These are phyloP conservation scores for Poeciliopsis occidentalis DNA, from an alignment of 2,113 vertebrate genomes.

Conservation along the genomic window DNA sequence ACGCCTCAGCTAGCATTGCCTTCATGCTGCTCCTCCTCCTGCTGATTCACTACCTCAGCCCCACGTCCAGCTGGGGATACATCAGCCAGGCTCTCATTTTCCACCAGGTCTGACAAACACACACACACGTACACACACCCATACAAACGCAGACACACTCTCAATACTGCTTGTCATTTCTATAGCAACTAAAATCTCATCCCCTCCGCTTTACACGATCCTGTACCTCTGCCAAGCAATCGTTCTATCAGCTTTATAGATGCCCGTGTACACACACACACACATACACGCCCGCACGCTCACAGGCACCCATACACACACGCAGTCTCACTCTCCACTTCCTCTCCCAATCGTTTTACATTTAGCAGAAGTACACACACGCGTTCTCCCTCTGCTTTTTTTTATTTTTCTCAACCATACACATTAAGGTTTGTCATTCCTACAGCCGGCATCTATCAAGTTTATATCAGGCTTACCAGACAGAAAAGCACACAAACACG, in stretches of 20 bases:
- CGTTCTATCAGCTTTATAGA: constrained; percentile 63
- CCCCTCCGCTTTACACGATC: constrained; percentile 63
- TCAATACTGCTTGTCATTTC: constrained; percentile 64
- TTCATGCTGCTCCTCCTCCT: constrained; percentile 90
- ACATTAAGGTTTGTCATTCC: constrained; percentile 50
- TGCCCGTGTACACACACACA: constrained; percentile 39
- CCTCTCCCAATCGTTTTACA: constrained; percentile 44
- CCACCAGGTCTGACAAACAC: constrained; percentile 84
- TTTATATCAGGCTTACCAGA: constrained; percentile 61
- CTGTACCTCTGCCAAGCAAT: constrained; percentile 64
- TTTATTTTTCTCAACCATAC: constrained; percentile 15
- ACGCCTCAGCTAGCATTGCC: constrained; percentile 87
- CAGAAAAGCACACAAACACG: constrained; percentile 33
- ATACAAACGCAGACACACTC: constrained; percentile 5
- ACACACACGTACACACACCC: constrained; percentile 1
- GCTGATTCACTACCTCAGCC: constrained; percentile 90
- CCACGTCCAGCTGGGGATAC: constrained; percentile 92
- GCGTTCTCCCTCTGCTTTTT: constrained; percentile 13
- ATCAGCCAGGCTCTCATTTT: constrained; percentile 94
- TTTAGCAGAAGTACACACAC: constrained; percentile 52
- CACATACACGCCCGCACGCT: constrained; percentile 23
- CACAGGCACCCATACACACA: constrained; percentile 13
- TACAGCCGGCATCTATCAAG: constrained; percentile 61
- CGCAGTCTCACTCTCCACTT: constrained; percentile 24
- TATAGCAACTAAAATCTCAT: constrained; percentile 69